Evolutionary conservation across 2,888 invertebrate genomes (phyloP).

Genomic region (Cephus nigrinus): DNA sequence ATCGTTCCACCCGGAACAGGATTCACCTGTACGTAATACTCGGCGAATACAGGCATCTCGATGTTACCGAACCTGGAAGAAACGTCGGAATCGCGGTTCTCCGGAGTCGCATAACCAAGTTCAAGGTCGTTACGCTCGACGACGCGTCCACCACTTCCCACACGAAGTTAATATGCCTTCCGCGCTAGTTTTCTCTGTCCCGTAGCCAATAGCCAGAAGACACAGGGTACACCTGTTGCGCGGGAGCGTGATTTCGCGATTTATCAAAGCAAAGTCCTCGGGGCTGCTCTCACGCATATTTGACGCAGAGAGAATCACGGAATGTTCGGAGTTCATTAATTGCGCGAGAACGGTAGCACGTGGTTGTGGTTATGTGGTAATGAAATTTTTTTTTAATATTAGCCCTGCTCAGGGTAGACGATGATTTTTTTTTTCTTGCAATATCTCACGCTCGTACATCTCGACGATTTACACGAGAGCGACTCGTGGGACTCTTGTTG

Average conservation of each 20-base stretch:
- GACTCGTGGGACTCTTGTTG: background rate
- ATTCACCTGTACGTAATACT: background rate
- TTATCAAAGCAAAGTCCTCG: background rate
- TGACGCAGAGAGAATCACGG: background rate
- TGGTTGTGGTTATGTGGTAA: background rate
- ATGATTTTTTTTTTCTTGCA: background rate
- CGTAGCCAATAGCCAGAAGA: background rate
- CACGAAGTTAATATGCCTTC: slow-evolving; percentile 13
- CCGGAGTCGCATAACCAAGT: slow-evolving; percentile 39
- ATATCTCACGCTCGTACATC: background rate
- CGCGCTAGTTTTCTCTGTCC: slow-evolving; percentile 6
- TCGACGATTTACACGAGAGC: background rate
- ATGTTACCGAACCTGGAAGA: background rate
- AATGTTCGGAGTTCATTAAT: background rate
- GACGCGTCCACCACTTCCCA: slow-evolving; percentile 37
- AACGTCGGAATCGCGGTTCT: slow-evolving; percentile 14
- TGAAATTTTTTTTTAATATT: background rate
- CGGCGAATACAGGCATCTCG: background rate
- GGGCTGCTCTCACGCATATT: background rate
- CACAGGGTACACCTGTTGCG: background rate
- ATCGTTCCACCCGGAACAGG: background rate
- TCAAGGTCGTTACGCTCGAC: slow-evolving; percentile 47
- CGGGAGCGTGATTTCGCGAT: background rate
- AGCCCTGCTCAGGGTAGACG: background rate
- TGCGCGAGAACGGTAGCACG: background rate